Evolutionary conservation across 2,113 vertebrate species (phyloP), one percentile per base, ranked within the genome.

Genomic region (Atractosteus spatula): DNA sequence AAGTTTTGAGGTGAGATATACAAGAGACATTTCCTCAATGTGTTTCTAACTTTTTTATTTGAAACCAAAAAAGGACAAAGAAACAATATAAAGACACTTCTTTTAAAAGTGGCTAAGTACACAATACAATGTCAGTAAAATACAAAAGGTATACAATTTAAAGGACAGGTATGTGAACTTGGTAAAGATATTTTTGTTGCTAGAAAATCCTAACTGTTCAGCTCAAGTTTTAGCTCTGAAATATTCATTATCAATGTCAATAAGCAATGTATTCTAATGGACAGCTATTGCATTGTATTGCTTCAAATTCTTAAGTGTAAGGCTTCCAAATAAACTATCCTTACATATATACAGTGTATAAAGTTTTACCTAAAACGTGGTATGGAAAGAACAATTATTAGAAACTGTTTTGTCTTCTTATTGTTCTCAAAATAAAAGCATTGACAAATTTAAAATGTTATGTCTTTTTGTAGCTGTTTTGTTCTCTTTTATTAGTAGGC

Each of bases 51-150:
- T 82, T 81, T 82, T 86, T 89, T 87, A 89, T 89, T 89, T 47
- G 76, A 87, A 87, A 86, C 85, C 14, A 57, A 41, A 55, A 69
- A 55, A 29, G 8, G 41, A 87, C 80, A 55, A 76, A 82, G 76
- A 81, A 72, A 78, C 80, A 72, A 82, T 79, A 70, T 67, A 76
- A 83, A 91, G 85, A 85, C 90, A 91, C 87, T 88, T 89, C 78
- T 85, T 45, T 83, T 80, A 76, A 89, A 88, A 86, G 86, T 88
- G 84, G 77, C 85, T 80, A 69, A 72, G 81, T 78, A 81, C 76
- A 76, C 77, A 75, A 81, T 68, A 73, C 81, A 80, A 81, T 51
- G 74, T 29, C 74, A 13, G 74, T 84, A 78, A 84, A 77, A 86
- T 74, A 77, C 75, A 79, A 78, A 82, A 69, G 47, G 47, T 72